Base-by-base conservation (phyloP, 30 jellyfish, hydroid and myxozoan species). In the Hydractinia symbiolongicarpus region DNA sequence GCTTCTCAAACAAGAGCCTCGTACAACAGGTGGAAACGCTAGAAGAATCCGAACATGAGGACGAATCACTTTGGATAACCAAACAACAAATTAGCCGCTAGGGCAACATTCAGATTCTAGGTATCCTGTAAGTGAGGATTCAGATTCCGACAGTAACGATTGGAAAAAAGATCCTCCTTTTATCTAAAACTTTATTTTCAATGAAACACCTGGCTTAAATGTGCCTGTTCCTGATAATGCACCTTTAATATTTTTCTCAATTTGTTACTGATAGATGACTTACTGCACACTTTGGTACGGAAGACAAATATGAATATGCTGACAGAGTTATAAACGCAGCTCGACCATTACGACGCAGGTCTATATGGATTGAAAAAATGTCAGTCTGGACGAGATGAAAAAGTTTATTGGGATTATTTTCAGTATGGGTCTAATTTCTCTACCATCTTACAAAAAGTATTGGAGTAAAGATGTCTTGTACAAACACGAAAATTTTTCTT, bases 391-490 rank as follows among this genome's bases (percentile, higher is more conserved):
- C 16, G 85, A 79, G 16, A 79, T 79, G 85, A 60, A 67, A 64
- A 8, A 19, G 61, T 79, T 79, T 19, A 60, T 79, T 13, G 87
- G 87, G 21, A 52, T 79, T 19, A 50, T 79, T 40, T 64, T 79
- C 49, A 57, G 54, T 49, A 79, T 49, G 85, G 87, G 87, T 21
- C 73, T 52, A 16, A 64, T 66, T 17, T 21, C 73, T 16, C 19
- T 79, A 44, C 87, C 87, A 61, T 79, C 87, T 19, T 62, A 16
- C 19, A 67, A 79, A 66, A 57, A 79, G 49, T 79, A 79, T 53
- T 79, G 87, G 86, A 58, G 81, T 40, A 79, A 40, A 50, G 54
- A 53, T 55, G 54, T 19, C n/a, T 85, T 79, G 40, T 79, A 79
- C 54, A 79, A 64, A 21, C 5, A 16, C 50, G 57, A 50, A 49